A percentile compares a stretch with the other conserved stretches of the same genome.
Evolutionary conservation across 2,113 vertebrate species (phyloP).

Genomic region (Amia ocellicauda): DNA sequence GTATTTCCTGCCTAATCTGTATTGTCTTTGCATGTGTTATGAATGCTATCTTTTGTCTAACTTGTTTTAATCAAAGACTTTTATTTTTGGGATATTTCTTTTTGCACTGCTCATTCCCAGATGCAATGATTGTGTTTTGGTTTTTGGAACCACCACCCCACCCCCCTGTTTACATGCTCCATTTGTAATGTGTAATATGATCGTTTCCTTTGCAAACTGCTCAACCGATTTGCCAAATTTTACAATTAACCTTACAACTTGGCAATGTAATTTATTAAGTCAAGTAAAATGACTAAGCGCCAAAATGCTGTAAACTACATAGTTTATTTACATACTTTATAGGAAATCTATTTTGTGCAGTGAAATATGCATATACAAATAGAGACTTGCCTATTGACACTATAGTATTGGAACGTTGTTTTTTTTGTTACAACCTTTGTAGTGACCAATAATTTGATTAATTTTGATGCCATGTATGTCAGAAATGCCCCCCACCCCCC

Average conservation of each 20-base stretch:
- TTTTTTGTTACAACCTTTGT: conserved; percentile 55
- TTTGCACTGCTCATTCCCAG: conserved; percentile 39
- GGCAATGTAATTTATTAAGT: conserved; percentile 34
- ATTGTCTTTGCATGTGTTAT: conserved; percentile 47
- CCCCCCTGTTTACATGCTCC: conserved; percentile 33
- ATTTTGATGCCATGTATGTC: conserved; percentile 58
- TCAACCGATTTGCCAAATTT: conserved; percentile 57
- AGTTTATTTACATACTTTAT: conserved; percentile 70
- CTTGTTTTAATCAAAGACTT: conserved; percentile 19
- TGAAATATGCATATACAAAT: conserved; percentile 42
- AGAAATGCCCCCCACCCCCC: conserved; percentile 41
- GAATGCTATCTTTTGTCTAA: conserved; percentile 29
- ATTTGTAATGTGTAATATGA: conserved; percentile 22
- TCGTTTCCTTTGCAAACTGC: conserved; percentile 37
- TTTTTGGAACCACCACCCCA: conserved; percentile 8
- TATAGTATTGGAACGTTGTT: conserved; percentile 47
- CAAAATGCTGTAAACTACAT: conserved; percentile 47
- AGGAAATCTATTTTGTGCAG: conserved; percentile 76
- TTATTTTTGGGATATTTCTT: conserved; percentile 36
- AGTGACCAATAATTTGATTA: conserved; percentile 50
- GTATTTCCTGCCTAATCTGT: conserved; percentile 48
- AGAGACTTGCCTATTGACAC: conserved; percentile 61
- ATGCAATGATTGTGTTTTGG: conserved; percentile 31
- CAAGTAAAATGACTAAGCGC: conserved; percentile 33
- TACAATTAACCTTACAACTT: conserved; percentile 33